Evolutionary conservation across 2,888 invertebrate genomes (phyloP), one percentile per base, ranked within the genome.

Genomic region (Dilophus febrilis): DNA sequence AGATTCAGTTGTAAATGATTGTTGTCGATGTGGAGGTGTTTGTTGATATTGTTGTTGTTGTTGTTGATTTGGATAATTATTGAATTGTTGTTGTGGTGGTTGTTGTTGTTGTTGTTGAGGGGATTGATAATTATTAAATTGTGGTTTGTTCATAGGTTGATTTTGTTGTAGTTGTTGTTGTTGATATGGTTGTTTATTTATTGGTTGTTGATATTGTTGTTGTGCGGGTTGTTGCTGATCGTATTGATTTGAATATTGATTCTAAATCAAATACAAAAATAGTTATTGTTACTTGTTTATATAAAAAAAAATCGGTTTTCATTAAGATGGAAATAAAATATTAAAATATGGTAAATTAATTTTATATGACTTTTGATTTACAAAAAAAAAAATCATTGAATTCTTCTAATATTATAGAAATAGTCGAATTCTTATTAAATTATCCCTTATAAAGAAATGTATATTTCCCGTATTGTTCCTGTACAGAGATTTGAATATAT

Each of bases 81-180:
- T n/a, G n/a, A n/a, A n/a, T 51, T 35, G 49, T 48, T 41, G 46
- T 39, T 47, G 41, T 16, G 45, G 46, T 33, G 47, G 49, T 27
- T 48, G 50, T 18, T 50, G 51, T 53, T 26, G 58, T 53, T 58
- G 35, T 17, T 39, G 40, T 11, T 40, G 37, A 11, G 34, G 32
- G 30, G 37, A 22, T 31, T 29, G 34, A 6, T 34, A 17, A n/a
- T n/a, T n/a, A n/a, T n/a, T n/a, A n/a, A n/a, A n/a, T 22, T 31
- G 31, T 14, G 51, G 41, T 13, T 48, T 44, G 37, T 46, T 43
- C 36, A 44, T 43, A 40, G 42, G 42, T 46, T 50, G 48, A 47
- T 50, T 46, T 45, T 49, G 50, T 42, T 46, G 49, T 38, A 30
- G 50, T 45, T 48, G 47, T 38, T 40, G 42, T 43, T 46, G 47